Conservation (phyloP, 2,888 invertebrate species). For the Salticus scenicus region DNA sequence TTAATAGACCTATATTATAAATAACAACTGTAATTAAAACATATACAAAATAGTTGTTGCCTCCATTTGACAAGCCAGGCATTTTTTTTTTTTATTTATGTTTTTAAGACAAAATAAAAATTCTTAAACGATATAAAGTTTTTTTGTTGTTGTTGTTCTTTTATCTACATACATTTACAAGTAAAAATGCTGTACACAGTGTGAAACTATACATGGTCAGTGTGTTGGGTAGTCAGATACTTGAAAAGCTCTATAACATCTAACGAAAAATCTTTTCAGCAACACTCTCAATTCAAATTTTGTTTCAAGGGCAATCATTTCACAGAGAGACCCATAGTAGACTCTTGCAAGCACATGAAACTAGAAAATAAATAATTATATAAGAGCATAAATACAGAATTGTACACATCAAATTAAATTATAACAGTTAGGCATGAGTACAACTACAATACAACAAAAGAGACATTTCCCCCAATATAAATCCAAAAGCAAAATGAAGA, state of each 20-base stretch:
- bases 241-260: slow-evolving; percentile 75
- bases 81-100: background rate
- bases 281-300: slow-evolving; percentile 94
- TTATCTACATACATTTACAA: slow-evolving; percentile 47
- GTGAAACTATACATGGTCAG: slow-evolving; percentile 27
- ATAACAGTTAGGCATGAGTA: no score
- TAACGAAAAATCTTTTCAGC: slow-evolving; percentile 90
- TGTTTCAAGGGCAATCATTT: slow-evolving; percentile 92
- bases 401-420: no score
- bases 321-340: slow-evolving; percentile 93
- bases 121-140: slow-evolving; percentile 13
- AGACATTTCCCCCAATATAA: no score
- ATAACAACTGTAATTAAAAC: background rate
- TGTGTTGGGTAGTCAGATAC: slow-evolving; percentile 37
- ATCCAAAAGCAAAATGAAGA: no score
- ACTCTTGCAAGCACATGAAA: slow-evolving; percentile 94
- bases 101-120: slow-evolving; percentile 23
- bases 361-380: no score
- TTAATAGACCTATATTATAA: background rate
- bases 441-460: no score
- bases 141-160: no score
- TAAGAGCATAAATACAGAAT: no score
- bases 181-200: slow-evolving; percentile 21
- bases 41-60: slow-evolving; percentile 9
- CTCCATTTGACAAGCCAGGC: slow-evolving; percentile 40